Base-by-base conservation (phyloP, 2,888 invertebrate genomes). In the Danaus chrysippus region DNA sequence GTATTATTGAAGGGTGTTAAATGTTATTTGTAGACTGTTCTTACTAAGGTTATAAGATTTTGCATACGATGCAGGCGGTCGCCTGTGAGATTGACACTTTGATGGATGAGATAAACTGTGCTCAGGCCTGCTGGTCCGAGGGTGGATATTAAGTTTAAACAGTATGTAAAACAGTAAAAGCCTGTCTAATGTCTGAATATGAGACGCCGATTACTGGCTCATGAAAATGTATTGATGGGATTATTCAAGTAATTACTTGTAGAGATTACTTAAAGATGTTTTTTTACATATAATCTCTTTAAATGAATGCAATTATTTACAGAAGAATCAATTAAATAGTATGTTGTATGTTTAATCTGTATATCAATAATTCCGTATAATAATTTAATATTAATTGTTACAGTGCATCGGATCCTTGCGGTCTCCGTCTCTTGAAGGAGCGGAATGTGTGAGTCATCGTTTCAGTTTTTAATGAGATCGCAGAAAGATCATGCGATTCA, bases 401-500 rank as follows among this genome's bases (percentile, higher is more conserved):
- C 13, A 52, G 42, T 58, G 42, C 42, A 53, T n/a, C 53, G 42
- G 52, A 42, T 58, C 42, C n/a, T 53, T 53, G 58, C 42, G 42
- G 17, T 42, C 53, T 49, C 56, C 13, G 41, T 54, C 58, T 19
- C 44, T 62, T 58, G 58, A 54, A 62, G 46, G 58, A 55, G 42
- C 58, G 19, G 54, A 42, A 55, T 49, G 58, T 58, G 43, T 70
- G 72, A 73, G 69, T 70, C 71, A 70, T 54, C 67, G 68, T 74
- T 74, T 70, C 72, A 68, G 75, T 72, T 69, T 62, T 72, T 77
- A 78, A 81, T 78, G 73, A 77, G 76, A 67, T 68, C 62, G 62
- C 65, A 59, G 61, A 64, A 70, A 54, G 67, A 68, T 75, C 68
- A 71, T 71, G 72, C 76, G 70, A 74, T 71, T 73, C 77, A 77